Percentiles rank a stretch among this genome's conserved stretches.
phyloP scores from a whole-genome alignment of 2,888 invertebrate genomes.

The Tyria jacobaeae region DNA sequence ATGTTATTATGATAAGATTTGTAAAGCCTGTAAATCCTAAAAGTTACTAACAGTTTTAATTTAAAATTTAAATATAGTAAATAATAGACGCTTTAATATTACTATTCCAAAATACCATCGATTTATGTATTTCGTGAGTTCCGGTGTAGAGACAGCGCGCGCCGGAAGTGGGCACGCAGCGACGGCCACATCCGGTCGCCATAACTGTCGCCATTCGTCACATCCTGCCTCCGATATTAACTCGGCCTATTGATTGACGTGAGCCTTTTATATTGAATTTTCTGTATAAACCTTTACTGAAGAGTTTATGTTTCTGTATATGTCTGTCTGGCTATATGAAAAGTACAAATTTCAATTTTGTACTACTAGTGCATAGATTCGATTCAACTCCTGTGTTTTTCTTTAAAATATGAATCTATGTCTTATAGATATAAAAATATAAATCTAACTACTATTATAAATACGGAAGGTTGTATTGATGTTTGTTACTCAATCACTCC shows the following conservation, averaged over 20 bases:
- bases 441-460: too few species aligned
- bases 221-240: conserved; percentile 60
- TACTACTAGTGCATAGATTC: too few species aligned
- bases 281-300: conserved; percentile 5
- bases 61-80: conserved; percentile 13
- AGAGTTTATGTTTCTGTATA: too few species aligned
- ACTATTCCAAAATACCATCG: conserved; percentile 33
- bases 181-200: conserved; percentile 63
- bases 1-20: too few species aligned
- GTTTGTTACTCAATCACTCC: too few species aligned
- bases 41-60: too few species aligned
- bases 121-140: conserved; percentile 53
- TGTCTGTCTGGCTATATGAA: background rate
- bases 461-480: too few species aligned
- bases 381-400: too few species aligned
- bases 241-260: conserved; percentile 54
- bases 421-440: too few species aligned
- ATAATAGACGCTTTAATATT: conserved; percentile 6
- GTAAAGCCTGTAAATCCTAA: too few species aligned
- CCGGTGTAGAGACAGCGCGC: conserved; percentile 59
- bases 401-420: too few species aligned
- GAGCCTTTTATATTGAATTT: conserved; percentile 34
- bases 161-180: conserved; percentile 61
- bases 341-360: too few species aligned
- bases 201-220: conserved; percentile 68